Evolutionary conservation across 2,888 invertebrate genomes (phyloP).

Genomic region (Augiades crinisus): DNA sequence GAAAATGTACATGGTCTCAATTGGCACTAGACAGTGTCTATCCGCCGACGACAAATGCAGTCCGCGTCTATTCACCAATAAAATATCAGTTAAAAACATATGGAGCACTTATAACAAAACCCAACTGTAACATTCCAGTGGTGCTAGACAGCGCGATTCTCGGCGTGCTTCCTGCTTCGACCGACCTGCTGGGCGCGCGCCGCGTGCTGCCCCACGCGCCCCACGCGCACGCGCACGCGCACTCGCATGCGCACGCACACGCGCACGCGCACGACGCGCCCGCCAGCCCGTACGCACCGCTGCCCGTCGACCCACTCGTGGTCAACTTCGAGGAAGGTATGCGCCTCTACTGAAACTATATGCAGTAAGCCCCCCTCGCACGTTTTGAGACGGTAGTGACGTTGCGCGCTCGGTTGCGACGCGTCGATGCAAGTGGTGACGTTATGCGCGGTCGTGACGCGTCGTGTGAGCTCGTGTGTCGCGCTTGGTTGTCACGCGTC

Average conservation of each 20-base stretch:
- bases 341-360: constrained; percentile 84
- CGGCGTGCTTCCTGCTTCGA: constrained; percentile 62
- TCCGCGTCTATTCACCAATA: too few species aligned
- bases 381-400: constrained; percentile 37
- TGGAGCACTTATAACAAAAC: too few species aligned
- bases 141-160: constrained; percentile 70
- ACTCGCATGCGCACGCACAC: constrained; percentile 40
- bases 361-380: constrained; percentile 49
- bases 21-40: too few species aligned
- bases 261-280: constrained; percentile 40
- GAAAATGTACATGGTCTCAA: too few species aligned
- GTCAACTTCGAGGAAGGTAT: constrained; percentile 92
- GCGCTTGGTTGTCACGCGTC: too few species aligned
- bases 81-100: too few species aligned
- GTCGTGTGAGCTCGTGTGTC: neutral
- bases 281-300: constrained; percentile 58
- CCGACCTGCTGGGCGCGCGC: constrained; percentile 52
- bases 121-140: constrained; percentile 40
- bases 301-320: constrained; percentile 86
- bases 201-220: constrained; percentile 52
- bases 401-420: neutral
- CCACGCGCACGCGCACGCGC: constrained; percentile 43
- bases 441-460: too few species aligned
- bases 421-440: too few species aligned
- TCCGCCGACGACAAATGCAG: too few species aligned